Evolutionary conservation across 2,888 invertebrate species (phyloP).

Genomic region (Ptilodon capucinus): DNA sequence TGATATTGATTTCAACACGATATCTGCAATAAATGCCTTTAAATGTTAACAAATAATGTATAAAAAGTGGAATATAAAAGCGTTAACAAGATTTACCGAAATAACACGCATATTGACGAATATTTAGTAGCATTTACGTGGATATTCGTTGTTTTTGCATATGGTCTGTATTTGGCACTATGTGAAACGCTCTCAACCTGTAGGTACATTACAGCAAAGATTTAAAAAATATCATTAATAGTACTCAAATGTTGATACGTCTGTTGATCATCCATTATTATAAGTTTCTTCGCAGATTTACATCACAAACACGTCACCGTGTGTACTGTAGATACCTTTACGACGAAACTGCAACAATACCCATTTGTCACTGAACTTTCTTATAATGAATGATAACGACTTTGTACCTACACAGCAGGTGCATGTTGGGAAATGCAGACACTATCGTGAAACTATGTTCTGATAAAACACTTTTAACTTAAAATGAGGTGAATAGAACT

Average conservation of each 20-base stretch:
- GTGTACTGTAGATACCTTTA: conserved; percentile 45
- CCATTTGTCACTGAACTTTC: conserved; percentile 69
- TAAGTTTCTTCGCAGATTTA: conserved; percentile 19
- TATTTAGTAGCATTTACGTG: no score
- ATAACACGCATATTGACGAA: no score
- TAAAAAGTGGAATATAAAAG: no score
- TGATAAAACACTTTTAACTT: conserved; percentile 44
- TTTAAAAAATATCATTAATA: no score
- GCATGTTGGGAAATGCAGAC: conserved; percentile 14
- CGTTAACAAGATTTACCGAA: no score
- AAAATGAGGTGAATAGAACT: conserved; percentile 53
- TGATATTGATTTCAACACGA: no score
- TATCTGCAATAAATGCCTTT: no score
- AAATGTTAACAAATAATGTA: no score
- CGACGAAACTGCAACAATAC: conserved; percentile 57
- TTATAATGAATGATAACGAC: conserved; percentile 67
- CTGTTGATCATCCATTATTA: neutral
- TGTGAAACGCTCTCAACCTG: no score
- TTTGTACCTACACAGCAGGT: conserved; percentile 42
- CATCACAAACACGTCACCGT: conserved; percentile 49
- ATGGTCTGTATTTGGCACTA: no score
- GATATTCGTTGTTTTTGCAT: no score
- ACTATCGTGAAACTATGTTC: conserved; percentile 15
- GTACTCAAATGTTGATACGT: neutral
- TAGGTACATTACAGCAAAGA: no score